Evolutionary conservation across 2,113 vertebrate species (phyloP).

Genomic region (Crotalus helleri): DNA sequence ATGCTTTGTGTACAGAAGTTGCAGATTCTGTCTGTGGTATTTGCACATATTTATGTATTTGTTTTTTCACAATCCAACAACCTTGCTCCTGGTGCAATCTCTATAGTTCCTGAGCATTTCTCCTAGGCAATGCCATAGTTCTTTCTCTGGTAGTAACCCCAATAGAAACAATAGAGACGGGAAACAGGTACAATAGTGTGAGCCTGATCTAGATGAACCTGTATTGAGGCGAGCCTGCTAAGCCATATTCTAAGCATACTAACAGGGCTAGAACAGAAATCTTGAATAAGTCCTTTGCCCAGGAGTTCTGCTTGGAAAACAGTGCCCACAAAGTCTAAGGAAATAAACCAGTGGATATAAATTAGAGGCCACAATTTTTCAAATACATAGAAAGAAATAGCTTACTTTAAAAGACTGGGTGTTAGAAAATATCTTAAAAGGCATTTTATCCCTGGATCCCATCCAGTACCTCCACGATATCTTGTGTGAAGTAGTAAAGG

Average conservation of each 20-base stretch:
- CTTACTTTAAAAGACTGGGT: neutral
- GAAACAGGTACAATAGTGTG: neutral
- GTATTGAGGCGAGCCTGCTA: neutral
- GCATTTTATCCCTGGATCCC: neutral
- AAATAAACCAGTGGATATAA: neutral
- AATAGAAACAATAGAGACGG: neutral
- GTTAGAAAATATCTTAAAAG: neutral
- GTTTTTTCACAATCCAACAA: neutral
- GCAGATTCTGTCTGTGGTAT: neutral
- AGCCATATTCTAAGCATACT: neutral
- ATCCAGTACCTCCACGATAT: constrained; percentile 23
- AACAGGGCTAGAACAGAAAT: neutral
- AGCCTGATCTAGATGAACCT: neutral
- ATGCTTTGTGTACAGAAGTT: neutral
- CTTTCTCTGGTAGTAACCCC: neutral
- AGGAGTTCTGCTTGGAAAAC: neutral
- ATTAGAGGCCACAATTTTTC: neutral
- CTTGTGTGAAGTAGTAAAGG: constrained; percentile 32
- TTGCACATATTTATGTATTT: neutral
- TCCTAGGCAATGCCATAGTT: neutral
- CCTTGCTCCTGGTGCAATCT: neutral
- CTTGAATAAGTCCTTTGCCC: neutral
- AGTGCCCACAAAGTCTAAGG: neutral
- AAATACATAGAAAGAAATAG: neutral
- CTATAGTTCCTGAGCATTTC: neutral